A percentile compares a stretch with the other conserved stretches of the same genome.
These are phyloP conservation scores for Chloebia gouldiae DNA, from an alignment of 2,113 vertebrate genomes.

Conservation along the genomic window DNA sequence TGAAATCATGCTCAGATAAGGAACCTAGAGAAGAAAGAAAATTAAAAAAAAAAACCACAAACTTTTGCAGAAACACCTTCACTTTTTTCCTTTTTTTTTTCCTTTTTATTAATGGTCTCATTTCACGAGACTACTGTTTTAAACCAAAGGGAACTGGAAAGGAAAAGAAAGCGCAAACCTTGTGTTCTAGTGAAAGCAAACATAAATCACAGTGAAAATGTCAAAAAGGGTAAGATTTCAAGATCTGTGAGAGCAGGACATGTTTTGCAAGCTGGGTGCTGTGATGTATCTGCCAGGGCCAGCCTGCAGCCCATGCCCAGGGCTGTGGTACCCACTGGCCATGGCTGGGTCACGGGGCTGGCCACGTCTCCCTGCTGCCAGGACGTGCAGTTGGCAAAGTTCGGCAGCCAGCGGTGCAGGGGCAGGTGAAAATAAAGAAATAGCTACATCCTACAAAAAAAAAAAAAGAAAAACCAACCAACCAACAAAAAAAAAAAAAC, in stretches of 20 bases:
- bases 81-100: no score
- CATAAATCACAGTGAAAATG: background rate
- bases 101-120: background rate
- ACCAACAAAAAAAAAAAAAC: no score
- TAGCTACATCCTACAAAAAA: background rate
- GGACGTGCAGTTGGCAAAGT: background rate
- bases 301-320: background rate
- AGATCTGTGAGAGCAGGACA: background rate
- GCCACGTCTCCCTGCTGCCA: background rate
- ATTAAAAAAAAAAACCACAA: background rate
- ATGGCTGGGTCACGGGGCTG: background rate
- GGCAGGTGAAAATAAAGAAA: background rate
- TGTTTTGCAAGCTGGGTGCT: background rate
- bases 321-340: background rate
- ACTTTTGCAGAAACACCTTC: background rate
- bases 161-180: background rate
- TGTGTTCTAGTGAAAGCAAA: background rate
- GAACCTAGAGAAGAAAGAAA: background rate
- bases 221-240: background rate
- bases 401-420: background rate
- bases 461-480: background rate
- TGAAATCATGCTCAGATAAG: background rate
- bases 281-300: background rate
- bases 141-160: background rate
- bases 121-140: background rate